Evolutionary conservation across 1,140 invertebrate genomes (phyloP), one percentile per base, ranked within the genome.

Genomic region (Tetramorium simillimum): DNA sequence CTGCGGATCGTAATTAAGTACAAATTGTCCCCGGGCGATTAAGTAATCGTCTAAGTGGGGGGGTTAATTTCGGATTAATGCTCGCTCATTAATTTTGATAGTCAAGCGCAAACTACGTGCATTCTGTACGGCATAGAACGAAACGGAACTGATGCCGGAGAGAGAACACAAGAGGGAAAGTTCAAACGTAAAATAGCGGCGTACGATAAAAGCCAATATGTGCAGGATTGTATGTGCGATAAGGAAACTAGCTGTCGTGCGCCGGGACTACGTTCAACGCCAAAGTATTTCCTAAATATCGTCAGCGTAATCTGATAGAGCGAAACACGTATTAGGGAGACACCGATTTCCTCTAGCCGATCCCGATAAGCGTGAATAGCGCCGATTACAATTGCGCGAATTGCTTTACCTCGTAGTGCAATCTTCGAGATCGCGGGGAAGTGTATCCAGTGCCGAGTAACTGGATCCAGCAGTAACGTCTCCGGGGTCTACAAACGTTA

Each of bases 1-100:
- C 80, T 84, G 24, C 53, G 40, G 43, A 75, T 84, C 9, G 53
- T 75, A 84, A 84, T 84, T 84, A 84, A 75, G 80, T 75, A 84
- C 80, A 84, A 84, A 84, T 84, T 60, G 80, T 84, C 43, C 28
- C 28, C 53, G 69, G 43, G n/a, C 80, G 53, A 73, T 84, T 84
- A 49, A 62, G 69, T 84, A 84, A 84, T 84, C 69, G 80, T 33
- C 14, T 16, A 16, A 58, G 3, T 21, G 51, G 37, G 21, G 78
- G 24, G 40, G 7, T 84, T 84, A 84, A 84, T 84, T 75, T 75
- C 40, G n/a, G n/a, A 43, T 75, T 84, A 75, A 84, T 73, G 53
- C 43, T 60, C 43, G 69, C 69, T 75, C 80, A n/a, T 84, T 84
- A 84, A 75, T 84, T 75, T 73, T 33, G 28, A 75, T 73, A 84